These are phyloP conservation scores for Misgurnus mizolepis DNA, from an alignment of 2,113 vertebrate species.

Conservation along the genomic window DNA sequence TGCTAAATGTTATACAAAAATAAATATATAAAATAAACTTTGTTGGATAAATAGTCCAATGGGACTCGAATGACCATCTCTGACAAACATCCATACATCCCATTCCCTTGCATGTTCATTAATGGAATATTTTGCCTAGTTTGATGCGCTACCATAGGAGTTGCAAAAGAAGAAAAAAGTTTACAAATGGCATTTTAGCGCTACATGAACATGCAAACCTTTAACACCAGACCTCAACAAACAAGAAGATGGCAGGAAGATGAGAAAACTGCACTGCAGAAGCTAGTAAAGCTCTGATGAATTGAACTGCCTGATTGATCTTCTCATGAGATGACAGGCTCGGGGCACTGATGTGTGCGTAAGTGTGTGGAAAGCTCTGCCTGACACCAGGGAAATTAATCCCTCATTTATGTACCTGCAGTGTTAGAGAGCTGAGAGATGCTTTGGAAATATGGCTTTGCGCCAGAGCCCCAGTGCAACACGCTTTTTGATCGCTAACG, in stretches of 20 bases:
- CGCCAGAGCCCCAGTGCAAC: conserved; percentile 32
- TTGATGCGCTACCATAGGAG: too few species aligned
- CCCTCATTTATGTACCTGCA: conserved; percentile 49
- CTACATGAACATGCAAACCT: too few species aligned
- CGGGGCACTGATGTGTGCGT: conserved; percentile 9
- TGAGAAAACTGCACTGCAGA: not conserved
- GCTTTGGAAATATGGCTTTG: conserved; percentile 21
- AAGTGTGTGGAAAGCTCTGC: conserved; percentile 17
- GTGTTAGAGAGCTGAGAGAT: conserved; percentile 44
- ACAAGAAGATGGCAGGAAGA: not conserved
- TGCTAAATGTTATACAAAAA: not conserved
- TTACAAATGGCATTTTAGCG: too few species aligned
- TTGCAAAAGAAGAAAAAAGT: too few species aligned
- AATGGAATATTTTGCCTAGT: not conserved
- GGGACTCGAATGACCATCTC: too few species aligned
- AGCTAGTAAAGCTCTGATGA: conserved; percentile 24
- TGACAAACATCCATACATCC: not conserved
- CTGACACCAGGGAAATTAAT: conserved; percentile 47
- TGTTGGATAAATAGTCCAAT: not conserved
- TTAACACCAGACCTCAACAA: not conserved
- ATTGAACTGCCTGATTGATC: conserved; percentile 42
- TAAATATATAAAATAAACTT: too few species aligned
- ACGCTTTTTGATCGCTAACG: not conserved
- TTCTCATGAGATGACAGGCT: conserved; percentile 38
- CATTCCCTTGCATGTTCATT: not conserved